Base-by-base conservation (phyloP, 2,797 vertebrate species). In the Pseudomugil gertrudae region DNA sequence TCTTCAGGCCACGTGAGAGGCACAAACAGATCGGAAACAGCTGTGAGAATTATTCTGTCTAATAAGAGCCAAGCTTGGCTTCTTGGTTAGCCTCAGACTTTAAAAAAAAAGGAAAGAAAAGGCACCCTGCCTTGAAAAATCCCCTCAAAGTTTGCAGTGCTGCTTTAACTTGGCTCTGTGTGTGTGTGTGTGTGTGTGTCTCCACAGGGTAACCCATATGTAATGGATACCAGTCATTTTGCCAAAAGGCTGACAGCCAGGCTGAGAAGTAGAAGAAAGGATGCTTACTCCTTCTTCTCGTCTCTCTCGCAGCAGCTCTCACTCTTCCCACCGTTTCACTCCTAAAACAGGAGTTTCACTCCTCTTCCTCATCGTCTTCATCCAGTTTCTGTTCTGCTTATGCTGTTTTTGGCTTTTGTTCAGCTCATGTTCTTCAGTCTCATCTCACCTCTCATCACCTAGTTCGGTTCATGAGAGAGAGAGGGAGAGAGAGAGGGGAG, bases 21-120 rank as follows among this genome's bases (percentile, higher is more conserved):
- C 75, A 74, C 69, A 82, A 89, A 88, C 73, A 74, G 82, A 92
- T 91, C 81, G 38, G 80, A 92, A 92, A 90, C 90, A 90, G 90
- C 88, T 93, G 92, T 92, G 67, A 82, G 84, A 86, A 89, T 77
- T 75, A 81, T 87, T 81, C 68, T 69, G 75, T 62, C 60, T 84
- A 84, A 84, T 81, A 69, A 72, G 54, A 69, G 63, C 76, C 66
- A 17, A 75, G 82, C 27, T 71, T 71, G 77, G 76, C 74, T 78
- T 60, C 69, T 75, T 51, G 38, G 65, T 83, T 57, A 61, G 67
- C 74, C 69, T 82, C 61, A 63, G 69, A 80, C 69, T 77, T 68
- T 1, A 36, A 58, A 50, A 74, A 71, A 62, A 26, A 2, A 29
- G 5, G 29, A 29, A 29, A 29, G 3, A 47, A 43, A 72, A 71